Evolutionary conservation across 2,888 invertebrate species (phyloP), one percentile per base, ranked within the genome.

Genomic region (Cephus nigrinus): DNA sequence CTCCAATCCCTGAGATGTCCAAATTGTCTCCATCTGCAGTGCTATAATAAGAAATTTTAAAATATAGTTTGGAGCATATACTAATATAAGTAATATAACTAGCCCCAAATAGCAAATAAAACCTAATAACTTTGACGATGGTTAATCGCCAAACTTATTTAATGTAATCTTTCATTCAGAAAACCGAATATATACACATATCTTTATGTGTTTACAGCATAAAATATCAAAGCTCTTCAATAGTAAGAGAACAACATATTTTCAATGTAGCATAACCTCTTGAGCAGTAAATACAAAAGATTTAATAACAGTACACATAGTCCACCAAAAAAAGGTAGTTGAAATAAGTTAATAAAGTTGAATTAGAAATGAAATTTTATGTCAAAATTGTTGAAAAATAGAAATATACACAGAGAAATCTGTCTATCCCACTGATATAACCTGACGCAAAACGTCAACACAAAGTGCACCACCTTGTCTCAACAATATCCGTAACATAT

Each of bases 21-120:
- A 85, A 81, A 80, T 79, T 85, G 32, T 86, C 86, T 78, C 83
- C 86, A 77, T 87, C 86, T 33, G 84, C 84, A 77, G 85, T 88
- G 77, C 90, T 90, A 78, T 55, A 34, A 79, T 74, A 78, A 73
- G 30, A 76, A 72, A 75, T 30, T 69, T 75, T 15, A 35, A 77
- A 15, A 68, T 15, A 72, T 75, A 32, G 69, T 23, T 32, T 77
- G 55, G 76, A 75, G 76, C 75, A 77, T 74, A 76, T 1, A 55
- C 1, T 55, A 23, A 55, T 23, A 23, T 55, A 23, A 23, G 15
- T 23, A 55, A 55, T 55, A 9, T 55, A 55, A 9, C 1, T 23
- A 55, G 40, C 1, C 9, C 23, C 15, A 23, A 55, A 55, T 55
- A 23, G 23, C 23, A 55, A 23, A 55, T 55, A 2, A 55, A 55